Evolutionary conservation across 2,888 invertebrate genomes (phyloP).

Genomic region (Dioctria rufipes): DNA sequence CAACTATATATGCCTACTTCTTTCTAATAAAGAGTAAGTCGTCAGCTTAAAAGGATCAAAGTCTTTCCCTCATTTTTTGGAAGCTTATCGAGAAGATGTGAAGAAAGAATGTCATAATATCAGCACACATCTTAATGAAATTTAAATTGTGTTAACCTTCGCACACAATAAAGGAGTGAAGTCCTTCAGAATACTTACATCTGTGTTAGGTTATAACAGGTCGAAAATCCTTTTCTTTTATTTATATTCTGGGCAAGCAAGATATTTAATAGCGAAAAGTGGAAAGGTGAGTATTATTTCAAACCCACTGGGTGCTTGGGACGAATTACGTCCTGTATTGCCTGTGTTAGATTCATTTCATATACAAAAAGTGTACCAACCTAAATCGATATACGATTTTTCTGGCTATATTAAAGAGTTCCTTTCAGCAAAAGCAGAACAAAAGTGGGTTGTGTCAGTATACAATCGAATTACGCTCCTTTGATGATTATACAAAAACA

Average conservation of each 20-base stretch:
- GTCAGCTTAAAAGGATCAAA: slow-evolving; percentile 14
- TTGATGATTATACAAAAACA: not conserved
- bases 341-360: not conserved
- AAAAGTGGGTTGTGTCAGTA: slow-evolving; percentile 13
- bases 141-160: not conserved
- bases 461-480: slow-evolving; percentile 32
- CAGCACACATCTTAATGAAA: not conserved
- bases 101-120: not conserved
- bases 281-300: not conserved
- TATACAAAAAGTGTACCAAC: not conserved
- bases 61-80: not conserved
- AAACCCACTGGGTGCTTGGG: not conserved
- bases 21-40: slow-evolving; percentile 18
- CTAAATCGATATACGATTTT: not conserved
- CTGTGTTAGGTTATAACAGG: not conserved
- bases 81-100: not conserved
- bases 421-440: slow-evolving; percentile 28
- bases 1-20: not conserved
- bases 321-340: not conserved
- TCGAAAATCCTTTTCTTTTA: not conserved
- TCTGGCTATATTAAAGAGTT: not conserved
- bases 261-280: too few relatives aligned
- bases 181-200: too few relatives aligned
- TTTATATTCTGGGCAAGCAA: not conserved
- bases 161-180: too few relatives aligned